A percentile compares a stretch with the other conserved stretches of the same genome.
phyloP scores from a whole-genome alignment of 2,113 vertebrate species.

The Oenanthe oenanthe region DNA sequence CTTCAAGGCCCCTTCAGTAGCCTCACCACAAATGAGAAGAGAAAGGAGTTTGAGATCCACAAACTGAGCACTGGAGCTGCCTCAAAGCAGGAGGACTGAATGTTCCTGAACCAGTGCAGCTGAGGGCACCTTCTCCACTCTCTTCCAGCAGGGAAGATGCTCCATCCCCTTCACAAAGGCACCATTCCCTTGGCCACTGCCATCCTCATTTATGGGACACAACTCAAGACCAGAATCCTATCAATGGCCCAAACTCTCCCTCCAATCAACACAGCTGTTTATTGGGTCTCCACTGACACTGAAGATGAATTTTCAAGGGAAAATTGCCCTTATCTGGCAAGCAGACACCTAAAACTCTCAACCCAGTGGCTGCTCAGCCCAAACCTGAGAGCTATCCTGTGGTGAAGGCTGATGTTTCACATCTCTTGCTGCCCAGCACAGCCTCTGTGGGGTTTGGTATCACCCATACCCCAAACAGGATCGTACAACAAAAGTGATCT shows the following conservation, averaged over 20 bases:
- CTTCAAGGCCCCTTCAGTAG: background rate
- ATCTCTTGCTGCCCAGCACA: background rate
- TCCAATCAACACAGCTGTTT: background rate
- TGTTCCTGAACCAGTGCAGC: background rate
- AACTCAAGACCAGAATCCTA: background rate
- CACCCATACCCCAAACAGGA: background rate
- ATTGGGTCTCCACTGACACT: background rate
- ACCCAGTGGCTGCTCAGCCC: background rate
- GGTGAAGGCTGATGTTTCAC: background rate
- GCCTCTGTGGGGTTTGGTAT: accelerated
- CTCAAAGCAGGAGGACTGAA: background rate
- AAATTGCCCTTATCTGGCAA: background rate
- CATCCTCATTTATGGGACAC: background rate
- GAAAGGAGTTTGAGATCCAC: background rate
- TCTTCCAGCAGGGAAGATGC: background rate
- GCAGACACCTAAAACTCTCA: background rate
- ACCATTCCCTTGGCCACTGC: background rate
- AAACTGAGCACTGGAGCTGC: background rate
- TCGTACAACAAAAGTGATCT: background rate
- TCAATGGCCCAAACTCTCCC: background rate
- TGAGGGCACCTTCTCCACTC: background rate
- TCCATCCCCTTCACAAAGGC: background rate
- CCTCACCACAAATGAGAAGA: background rate
- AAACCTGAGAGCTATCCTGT: background rate
- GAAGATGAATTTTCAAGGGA: background rate